Evolutionary conservation across 2,797 vertebrate genomes (phyloP), one percentile per base, ranked within the genome.

Genomic region (Enteromius trimaculatus): DNA sequence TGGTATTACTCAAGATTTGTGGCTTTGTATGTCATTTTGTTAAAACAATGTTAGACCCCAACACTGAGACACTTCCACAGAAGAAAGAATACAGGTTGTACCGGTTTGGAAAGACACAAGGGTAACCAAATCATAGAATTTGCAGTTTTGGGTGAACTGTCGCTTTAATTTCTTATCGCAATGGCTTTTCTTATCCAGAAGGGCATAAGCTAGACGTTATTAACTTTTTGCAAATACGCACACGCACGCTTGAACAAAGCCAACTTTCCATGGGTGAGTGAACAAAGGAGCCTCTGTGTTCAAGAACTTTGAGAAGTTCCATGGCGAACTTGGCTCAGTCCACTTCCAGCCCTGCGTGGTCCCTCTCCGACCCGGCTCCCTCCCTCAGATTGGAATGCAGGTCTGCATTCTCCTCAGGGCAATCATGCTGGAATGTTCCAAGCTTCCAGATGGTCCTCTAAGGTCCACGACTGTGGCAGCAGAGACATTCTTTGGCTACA

Each of bases 341-440:
- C 76, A 74, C 31, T 65, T 77, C 53, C 79, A 65, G 47, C 42
- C 2, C 83, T 62, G 83, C 82, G 1, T 83, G 86, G 84, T 86
- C 80, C 87, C 82, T 78, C 49, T 86, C 84, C 72, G 80, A 84
- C 84, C 79, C 2, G 26, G 37, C 70, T 82, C 81, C 62, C 81
- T 82, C 81, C 72, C 85, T 84, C 78, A 79, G 44, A 78, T 60
- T 84, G 85, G 85, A 81, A 86, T 86, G 85, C 85, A 78, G 53
- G 10, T 44, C 76, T 82, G 80, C 85, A 82, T 87, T 87, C 75
- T 85, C 75, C 71, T 84, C 23, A 34, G 83, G 84, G 83, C 79
- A 85, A 75, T 85, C 60, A 77, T 70, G 65, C 75, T 84, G 87
- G 87, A 88, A 87, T 88, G 83, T 88, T 86, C 81, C 81, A 37